Evolutionary conservation across 2,888 invertebrate species (phyloP), one percentile per base, ranked within the genome.

Genomic region (Andrena bucephala): DNA sequence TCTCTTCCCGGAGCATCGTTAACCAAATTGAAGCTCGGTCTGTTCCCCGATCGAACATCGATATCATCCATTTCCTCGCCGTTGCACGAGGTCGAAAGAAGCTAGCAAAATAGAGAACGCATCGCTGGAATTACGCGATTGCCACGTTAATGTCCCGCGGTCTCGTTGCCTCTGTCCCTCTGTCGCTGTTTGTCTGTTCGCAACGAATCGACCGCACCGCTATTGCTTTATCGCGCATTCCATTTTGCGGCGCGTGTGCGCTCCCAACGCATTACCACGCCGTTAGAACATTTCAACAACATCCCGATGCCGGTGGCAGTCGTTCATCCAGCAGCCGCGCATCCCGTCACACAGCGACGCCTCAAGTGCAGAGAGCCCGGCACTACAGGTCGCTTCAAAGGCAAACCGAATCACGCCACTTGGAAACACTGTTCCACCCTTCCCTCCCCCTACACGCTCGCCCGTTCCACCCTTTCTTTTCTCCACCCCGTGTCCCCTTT

Each of bases 381-480:
- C 52, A 31, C 20, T 83, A 66, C 70, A 73, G 86, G 66, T 70
- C 71, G 71, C 10, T 79, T 77, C 79, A 70, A 78, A 80, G 78
- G 50, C 72, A 20, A 72, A 62, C 54, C 77, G 80, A 88, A 85
- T 75, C 81, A 82, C 63, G 60, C 82, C 84, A 87, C 85, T 87
- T 81, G 79, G 83, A 88, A 88, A 87, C 84, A 84, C 71, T 66
- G 73, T 68, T 31, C 70, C 29, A n/a, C 60, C 50, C 70, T 52
- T 66, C 65, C 33, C 29, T 20, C n/a, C 31, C 13, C 5, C 16
- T 4, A 5, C 42, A 16, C 42, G 1, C 42, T 42, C 13, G 29
- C 67, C 63, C 60, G n/a, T 68, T 48, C 24, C 24, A 36, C 63
- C 54, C 62, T 66, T 66, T 42, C 75, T 62, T 27, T 6, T 57